These are phyloP conservation scores for Hyla sarda DNA, from an alignment of 2,113 vertebrate species.

Conservation along the genomic window DNA sequence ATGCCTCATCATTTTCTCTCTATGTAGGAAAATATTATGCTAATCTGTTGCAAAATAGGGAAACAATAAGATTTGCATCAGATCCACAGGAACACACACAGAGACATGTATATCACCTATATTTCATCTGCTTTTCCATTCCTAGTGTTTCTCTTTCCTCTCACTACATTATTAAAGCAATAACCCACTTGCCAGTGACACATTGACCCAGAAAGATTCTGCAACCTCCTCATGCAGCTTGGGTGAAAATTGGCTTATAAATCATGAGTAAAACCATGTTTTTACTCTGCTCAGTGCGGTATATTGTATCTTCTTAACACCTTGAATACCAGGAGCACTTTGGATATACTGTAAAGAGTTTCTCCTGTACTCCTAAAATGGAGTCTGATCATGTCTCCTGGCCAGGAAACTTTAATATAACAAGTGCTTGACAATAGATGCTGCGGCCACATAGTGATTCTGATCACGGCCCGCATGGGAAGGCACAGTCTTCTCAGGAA, in stretches of 20 bases:
- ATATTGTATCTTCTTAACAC: slow-evolving; percentile 53
- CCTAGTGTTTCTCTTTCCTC: slow-evolving; percentile 49
- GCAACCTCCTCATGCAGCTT: slow-evolving; percentile 57
- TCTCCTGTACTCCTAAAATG: background rate
- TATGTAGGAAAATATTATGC: background rate
- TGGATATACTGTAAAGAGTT: background rate
- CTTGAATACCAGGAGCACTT: slow-evolving; percentile 20
- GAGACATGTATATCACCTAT: slow-evolving; percentile 49
- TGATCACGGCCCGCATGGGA: too few species aligned
- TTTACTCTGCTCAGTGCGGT: slow-evolving; percentile 46
- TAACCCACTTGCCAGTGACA: slow-evolving; percentile 60
- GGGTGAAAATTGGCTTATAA: slow-evolving; percentile 61
- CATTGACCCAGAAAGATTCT: slow-evolving; percentile 60
- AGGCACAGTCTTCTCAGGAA: too few species aligned
- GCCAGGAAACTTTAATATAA: background rate
- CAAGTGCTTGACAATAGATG: too few species aligned
- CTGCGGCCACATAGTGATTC: too few species aligned
- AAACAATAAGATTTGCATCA: slow-evolving; percentile 24
- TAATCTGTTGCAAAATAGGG: background rate
- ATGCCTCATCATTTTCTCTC: background rate
- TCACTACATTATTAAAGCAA: slow-evolving; percentile 59
- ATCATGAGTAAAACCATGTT: slow-evolving; percentile 58
- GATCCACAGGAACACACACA: slow-evolving; percentile 30
- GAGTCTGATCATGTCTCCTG: background rate
- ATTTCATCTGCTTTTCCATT: slow-evolving; percentile 54